phyloP scores from a whole-genome alignment of 2,888 invertebrate species.

The Nasonia oneida region DNA sequence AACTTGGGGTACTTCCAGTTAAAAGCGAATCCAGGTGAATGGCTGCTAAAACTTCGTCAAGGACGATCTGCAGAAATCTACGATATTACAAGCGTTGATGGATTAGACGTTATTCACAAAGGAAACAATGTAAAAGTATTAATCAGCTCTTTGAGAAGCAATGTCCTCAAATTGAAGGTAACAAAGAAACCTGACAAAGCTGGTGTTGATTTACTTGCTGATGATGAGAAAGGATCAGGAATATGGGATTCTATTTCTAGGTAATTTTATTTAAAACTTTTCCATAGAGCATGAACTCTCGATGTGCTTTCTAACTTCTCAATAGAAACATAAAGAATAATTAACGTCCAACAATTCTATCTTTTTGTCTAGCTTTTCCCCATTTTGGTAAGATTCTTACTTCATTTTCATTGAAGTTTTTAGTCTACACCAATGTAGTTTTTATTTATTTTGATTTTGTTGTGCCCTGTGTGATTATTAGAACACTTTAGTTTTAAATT shows the following conservation, averaged over 20 bases:
- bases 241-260: constrained; percentile 98
- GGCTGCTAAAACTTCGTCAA: constrained; percentile 93
- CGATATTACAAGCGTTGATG: constrained; percentile 85
- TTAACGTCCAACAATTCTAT: constrained; percentile 67
- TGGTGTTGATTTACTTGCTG: constrained; percentile 91
- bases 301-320: constrained; percentile 45
- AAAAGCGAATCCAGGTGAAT: constrained; percentile 98
- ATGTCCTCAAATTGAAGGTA: constrained; percentile 94
- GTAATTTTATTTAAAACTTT: constrained; percentile 77
- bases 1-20: constrained; percentile 99
- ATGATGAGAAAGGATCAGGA: constrained; percentile 87
- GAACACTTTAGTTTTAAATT: constrained; percentile 18
- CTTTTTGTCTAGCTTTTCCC: constrained; percentile 75
- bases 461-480: constrained; percentile 28
- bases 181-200: constrained; percentile 94
- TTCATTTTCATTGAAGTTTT: constrained; percentile 51
- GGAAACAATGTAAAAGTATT: constrained; percentile 84
- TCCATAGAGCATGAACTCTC: neutral
- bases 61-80: constrained; percentile 98
- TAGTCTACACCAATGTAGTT: constrained; percentile 51
- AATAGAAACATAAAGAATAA: constrained; percentile 55
- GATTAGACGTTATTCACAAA: constrained; percentile 80
- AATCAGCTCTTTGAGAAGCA: constrained; percentile 91
- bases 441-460: constrained; percentile 54
- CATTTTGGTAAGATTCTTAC: constrained; percentile 76